Evolutionary conservation across 37 sponge, comb jelly and placozoan species (phyloP).

Genomic region (Oopsacas minuta): DNA sequence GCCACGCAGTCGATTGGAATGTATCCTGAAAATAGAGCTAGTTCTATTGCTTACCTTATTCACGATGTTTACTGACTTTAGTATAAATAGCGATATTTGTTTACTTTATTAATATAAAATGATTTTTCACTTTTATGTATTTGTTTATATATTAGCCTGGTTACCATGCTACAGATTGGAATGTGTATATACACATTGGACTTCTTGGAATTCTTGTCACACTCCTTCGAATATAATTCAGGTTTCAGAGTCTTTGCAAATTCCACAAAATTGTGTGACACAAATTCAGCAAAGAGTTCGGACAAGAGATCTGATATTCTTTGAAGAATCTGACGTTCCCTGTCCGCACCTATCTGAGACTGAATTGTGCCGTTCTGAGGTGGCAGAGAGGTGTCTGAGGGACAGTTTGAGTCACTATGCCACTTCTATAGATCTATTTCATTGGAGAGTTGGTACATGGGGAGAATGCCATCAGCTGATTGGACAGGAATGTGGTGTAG

Average conservation of each 20-base stretch:
- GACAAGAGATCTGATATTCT: not conserved
- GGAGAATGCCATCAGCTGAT: not conserved
- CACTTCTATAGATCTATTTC: not conserved
- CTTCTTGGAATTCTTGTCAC: not conserved
- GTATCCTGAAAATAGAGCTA: not conserved
- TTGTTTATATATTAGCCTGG: not conserved
- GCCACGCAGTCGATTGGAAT: not conserved
- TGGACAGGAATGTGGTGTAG: not conserved
- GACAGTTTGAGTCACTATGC: not conserved
- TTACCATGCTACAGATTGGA: not conserved
- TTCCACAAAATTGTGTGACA: not conserved
- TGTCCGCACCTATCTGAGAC: not conserved
- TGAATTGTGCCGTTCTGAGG: not conserved
- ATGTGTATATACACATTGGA: not conserved
- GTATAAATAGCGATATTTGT: not conserved
- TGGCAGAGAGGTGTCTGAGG: not conserved
- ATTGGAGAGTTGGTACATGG: not conserved
- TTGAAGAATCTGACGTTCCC: not conserved
- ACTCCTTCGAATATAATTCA: not conserved
- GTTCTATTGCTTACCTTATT: not conserved
- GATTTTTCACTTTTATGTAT: not conserved
- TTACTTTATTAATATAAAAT: not conserved
- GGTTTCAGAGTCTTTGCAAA: not conserved
- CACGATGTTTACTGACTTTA: not conserved
- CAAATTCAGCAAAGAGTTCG: not conserved